phyloP scores from a whole-genome alignment of 2,888 invertebrate species.

The Lypha dubia region DNA sequence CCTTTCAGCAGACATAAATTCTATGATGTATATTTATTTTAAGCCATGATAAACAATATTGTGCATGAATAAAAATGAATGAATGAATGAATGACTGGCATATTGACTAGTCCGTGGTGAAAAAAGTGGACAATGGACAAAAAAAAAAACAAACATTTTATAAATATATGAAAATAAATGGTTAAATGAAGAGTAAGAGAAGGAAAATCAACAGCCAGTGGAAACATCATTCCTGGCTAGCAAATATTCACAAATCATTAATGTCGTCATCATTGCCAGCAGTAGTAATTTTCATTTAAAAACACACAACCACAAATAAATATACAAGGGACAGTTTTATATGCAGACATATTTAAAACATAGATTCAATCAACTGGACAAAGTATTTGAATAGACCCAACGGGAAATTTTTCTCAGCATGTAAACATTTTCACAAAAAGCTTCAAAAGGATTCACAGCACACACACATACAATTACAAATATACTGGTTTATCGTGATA shows the following conservation, averaged over 20 bases:
- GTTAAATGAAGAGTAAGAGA: conserved; percentile 30
- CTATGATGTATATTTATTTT: conserved; percentile 51
- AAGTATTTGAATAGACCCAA: background rate
- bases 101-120: conserved; percentile 52
- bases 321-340: conserved; percentile 29
- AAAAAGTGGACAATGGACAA: conserved; percentile 34
- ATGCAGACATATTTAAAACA: conserved; percentile 54
- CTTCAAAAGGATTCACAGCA: no score
- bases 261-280: conserved; percentile 65
- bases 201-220: conserved; percentile 41
- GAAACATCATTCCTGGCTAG: conserved; percentile 57
- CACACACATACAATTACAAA: no score
- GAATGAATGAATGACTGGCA: conserved; percentile 60
- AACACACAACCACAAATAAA: background rate
- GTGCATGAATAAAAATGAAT: conserved; percentile 36
- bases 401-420: conserved; percentile 10
- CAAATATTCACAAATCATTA: conserved; percentile 72
- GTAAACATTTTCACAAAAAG: no score
- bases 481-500: no score
- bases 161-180: conserved; percentile 27
- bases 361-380: conserved; percentile 49
- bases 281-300: conserved; percentile 40
- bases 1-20: conserved; percentile 38
- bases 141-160: no score
- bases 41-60: conserved; percentile 63